Evolutionary conservation across 2,888 invertebrate species (phyloP).

Genomic region (Phortica okadai): DNA sequence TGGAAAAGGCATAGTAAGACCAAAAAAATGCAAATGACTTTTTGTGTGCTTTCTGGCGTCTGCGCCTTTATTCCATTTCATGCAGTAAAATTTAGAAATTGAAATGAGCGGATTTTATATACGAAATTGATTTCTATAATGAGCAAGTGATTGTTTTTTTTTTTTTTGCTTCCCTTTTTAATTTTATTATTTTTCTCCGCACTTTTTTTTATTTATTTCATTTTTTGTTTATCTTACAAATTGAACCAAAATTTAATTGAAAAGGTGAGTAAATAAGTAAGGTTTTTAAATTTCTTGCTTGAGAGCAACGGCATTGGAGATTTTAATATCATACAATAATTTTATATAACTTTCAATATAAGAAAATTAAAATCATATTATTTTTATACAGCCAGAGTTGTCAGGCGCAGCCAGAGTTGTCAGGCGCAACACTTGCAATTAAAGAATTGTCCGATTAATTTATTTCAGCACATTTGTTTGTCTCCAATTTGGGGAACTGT

Average conservation of each 20-base stretch:
- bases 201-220: background rate
- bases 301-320: no score
- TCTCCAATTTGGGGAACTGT: no score
- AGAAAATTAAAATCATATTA: no score
- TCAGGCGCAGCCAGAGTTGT: no score
- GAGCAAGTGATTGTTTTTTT: background rate
- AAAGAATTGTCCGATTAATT: no score
- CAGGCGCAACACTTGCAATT: no score
- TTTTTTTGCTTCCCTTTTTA: background rate
- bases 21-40: conserved; percentile 14
- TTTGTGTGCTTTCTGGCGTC: background rate
- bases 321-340: no score
- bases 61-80: background rate
- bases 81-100: background rate
- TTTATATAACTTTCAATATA: no score
- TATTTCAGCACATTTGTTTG: no score
- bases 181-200: background rate
- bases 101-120: conserved; percentile 1
- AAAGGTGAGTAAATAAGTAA: no score
- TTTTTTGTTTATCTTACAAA: background rate
- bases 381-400: no score
- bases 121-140: conserved; percentile 13
- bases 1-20: background rate
- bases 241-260: background rate
- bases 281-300: no score